Evolutionary conservation across 2,888 invertebrate genomes (phyloP), one percentile per base, ranked within the genome.

Genomic region (Aphodius sticticus): DNA sequence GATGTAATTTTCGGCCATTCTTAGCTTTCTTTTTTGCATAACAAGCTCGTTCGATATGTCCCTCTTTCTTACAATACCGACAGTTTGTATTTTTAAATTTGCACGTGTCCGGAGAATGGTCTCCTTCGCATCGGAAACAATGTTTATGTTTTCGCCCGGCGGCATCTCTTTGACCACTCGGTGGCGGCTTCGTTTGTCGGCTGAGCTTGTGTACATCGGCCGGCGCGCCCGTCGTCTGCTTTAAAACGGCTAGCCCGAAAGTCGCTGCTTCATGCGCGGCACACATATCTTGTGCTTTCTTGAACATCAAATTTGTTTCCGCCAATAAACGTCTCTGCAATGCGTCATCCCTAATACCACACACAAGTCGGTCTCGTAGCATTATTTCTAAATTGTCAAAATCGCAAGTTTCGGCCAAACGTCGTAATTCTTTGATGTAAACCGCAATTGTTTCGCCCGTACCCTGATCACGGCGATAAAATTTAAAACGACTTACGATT

Each of bases 221-320:
- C 16, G 72, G 26, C n/a, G 26, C 72, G 15, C 35, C 35, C 5
- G 72, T 26, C 4, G 72, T 6, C 5, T 72, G 72, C 36, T 72
- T 72, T 14, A 72, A 14, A 14, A 36, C 35, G 16, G 72, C 72
- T 4, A 72, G 14, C 36, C 72, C 16, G 3, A 35, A 14, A 26
- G 36, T 26, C 15, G 72, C 72, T 3, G 35, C 72, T 72, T 72
- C 72, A 72, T 72, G 26, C 3, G 16, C 72, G 35, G 35, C 1
- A 72, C 72, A 72, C 72, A 72, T 72, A 6, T 72, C 72, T 72
- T 72, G 15, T 26, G 26, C 72, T 26, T 72, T 26, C 72, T 15
- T 14, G 26, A 72, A 72, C 26, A 2, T 72, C 14, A 72, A 26
- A 26, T 72, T 36, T 72, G 26, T 72, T 26, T 72, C 72, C 16